Evolutionary conservation across 2,113 vertebrate genomes (phyloP), one percentile per base, ranked within the genome.

Genomic region (Chaenogobius annularis): DNA sequence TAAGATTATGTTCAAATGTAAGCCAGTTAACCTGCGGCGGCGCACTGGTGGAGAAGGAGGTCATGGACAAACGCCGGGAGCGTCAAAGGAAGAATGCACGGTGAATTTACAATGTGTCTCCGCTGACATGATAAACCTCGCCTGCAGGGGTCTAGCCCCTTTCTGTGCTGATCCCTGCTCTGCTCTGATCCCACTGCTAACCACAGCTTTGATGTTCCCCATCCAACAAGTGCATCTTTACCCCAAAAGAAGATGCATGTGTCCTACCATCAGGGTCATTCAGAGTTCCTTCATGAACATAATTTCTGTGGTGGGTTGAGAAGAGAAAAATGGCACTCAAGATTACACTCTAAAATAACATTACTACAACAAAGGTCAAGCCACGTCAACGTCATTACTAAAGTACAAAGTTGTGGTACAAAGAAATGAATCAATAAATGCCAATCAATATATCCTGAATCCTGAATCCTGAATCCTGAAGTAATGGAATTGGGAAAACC

Each of bases 241-340:
- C 58, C 48, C 71, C 56, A 31, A 48, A 80, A 88, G 78, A 77
- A 72, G 72, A 85, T 84, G 63, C 66, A 74, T 68, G 77, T 83
- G 83, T 86, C 86, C 82, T 3, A 77, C 17, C 73, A 85, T 89
- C 81, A 86, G 66, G 77, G 78, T 90, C 84, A 80, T 79, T 90
- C 85, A 83, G 65, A 81, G 61, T 86, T 77, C 79, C 20, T 50
- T 50, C 17, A 1, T 40, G 8, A 40, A 40, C 8, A 50, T 19
- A 1, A 54, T 54, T 19, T 44, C 10, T 7, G 10, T 7, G 43
- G 43, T 44, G 7, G 50, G 50, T 9, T n/a, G 50, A 52, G 19
- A 9, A 1, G 17, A 19, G 14, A 19, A n/a, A 52, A 52, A 52
- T n/a, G 6, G 47, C 5, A 48, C 5, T 48, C 6, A 50, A 50